phyloP scores from a whole-genome alignment of 2,113 vertebrate species.

The Trinectes maculatus region DNA sequence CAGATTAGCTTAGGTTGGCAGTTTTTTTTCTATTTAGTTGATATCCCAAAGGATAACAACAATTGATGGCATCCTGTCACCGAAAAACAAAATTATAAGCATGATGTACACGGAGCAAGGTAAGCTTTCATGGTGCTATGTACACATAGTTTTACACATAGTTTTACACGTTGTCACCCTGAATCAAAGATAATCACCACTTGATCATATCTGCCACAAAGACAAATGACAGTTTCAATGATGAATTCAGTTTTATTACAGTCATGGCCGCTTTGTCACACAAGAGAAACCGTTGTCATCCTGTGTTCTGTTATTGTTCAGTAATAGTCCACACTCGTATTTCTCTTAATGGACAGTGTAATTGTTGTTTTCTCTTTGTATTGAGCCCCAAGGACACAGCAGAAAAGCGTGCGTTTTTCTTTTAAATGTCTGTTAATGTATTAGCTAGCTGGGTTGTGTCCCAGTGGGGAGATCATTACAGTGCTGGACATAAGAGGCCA shows the following conservation, averaged over 20 bases:
- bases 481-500: constrained; percentile 61
- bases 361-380: constrained; percentile 52
- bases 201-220: not conserved
- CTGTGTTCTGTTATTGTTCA: constrained; percentile 39
- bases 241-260: constrained; percentile 38
- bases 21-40: constrained; percentile 8
- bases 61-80: not conserved
- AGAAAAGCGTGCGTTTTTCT: constrained; percentile 35
- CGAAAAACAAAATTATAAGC: not conserved
- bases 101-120: not conserved
- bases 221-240: constrained; percentile 22
- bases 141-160: too few species aligned
- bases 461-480: constrained; percentile 67
- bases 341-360: constrained; percentile 48
- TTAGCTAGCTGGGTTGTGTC: constrained; percentile 54
- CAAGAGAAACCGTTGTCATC: not conserved
- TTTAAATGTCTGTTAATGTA: constrained; percentile 70
- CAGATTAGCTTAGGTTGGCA: constrained; percentile 59
- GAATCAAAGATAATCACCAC: constrained; percentile 10
- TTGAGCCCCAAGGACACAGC: constrained; percentile 54
- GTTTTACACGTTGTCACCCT: not conserved
- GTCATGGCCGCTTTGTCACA: not conserved
- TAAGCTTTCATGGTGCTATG: not conserved
- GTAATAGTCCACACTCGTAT: constrained; percentile 51
- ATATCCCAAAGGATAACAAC: constrained; percentile 20